phyloP scores from a whole-genome alignment of 2,113 vertebrate species.

The Manacus vitellinus region DNA sequence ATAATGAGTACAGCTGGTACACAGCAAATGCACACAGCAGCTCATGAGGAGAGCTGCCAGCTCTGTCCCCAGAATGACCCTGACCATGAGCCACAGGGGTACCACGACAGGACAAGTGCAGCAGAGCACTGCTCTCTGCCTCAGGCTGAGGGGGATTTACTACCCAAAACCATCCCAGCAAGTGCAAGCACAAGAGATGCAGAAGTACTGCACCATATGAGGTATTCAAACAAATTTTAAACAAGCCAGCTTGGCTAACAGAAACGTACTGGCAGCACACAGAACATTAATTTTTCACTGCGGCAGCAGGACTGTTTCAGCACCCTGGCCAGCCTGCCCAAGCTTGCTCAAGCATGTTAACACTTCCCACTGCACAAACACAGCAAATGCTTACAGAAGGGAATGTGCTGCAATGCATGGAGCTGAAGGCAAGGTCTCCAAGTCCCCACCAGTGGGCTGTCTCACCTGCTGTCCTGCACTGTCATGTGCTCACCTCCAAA shows the following conservation, averaged over 20 bases:
- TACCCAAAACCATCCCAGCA: not conserved
- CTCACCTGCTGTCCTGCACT: not conserved
- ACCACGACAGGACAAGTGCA: rapidly evolving
- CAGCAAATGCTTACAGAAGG: not conserved
- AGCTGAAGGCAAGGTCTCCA: not conserved
- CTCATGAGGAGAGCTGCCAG: not conserved
- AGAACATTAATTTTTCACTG: not conserved
- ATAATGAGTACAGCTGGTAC: not conserved
- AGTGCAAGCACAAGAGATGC: not conserved
- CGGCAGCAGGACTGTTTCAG: not conserved
- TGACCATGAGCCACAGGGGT: not conserved
- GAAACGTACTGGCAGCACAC: not conserved
- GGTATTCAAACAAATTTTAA: not conserved
- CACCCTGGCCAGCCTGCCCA: not conserved
- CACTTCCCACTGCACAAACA: not conserved
- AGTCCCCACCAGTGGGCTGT: not conserved
- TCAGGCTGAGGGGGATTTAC: not conserved
- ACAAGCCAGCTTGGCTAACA: not conserved
- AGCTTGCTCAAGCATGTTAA: not conserved
- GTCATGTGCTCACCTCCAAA: not conserved
- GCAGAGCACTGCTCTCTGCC: not conserved
- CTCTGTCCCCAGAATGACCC: not conserved
- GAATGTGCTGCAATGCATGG: not conserved
- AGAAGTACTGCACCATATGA: rapidly evolving
- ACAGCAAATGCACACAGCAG: not conserved